Evolutionary conservation across 2,888 invertebrate genomes (phyloP), one percentile per base, ranked within the genome.

Genomic region (Cantharis flavilabris): DNA sequence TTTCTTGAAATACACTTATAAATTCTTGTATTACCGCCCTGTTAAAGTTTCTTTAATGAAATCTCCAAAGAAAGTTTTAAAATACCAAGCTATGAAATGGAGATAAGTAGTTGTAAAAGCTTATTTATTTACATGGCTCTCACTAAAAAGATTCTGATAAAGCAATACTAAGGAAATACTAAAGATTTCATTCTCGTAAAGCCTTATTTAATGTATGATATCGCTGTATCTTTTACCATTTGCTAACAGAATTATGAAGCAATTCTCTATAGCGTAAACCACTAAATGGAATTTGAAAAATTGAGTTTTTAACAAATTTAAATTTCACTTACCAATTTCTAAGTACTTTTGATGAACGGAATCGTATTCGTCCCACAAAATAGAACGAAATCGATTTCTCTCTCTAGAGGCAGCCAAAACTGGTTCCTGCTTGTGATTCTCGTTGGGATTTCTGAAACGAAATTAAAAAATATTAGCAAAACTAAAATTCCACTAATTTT

Each of bases 301-400:
- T 64, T 0, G 20, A 26, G 14, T 20, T 20, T n/a, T 14, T 18
- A 62, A 62, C 2, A n/a, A 49, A 7, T 49, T 49, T n/a, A 63
- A 23, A 72, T 14, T 18, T 10, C 28, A 87, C 93, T 93, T 89
- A 97, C 97, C 95, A 87, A 97, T 96, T 92, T 96, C 96, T 85
- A 98, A 91, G 89, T 97, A 98, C 87, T 97, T 97, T 87, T 97
- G 97, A 90, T 97, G 96, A 79, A 96, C 93, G 1, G 95, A 94
- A 88, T 97, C 97, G 89, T 97, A 98, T 86, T 95, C 94, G 83
- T 97, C 97, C 98, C 98, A 98, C 72, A 91, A 92, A 83, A 95
- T 92, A 81, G 93, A 94, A 72, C 95, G 92, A 88, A 96, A 96
- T 84, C 95, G 93, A 90, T 94, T 96, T 81, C 94, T 92, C 86